A percentile compares a stretch with the other conserved stretches of the same genome.
phyloP scores from a whole-genome alignment of 64 coral and sea anemone genomes.

The Orbicella faveolata region DNA sequence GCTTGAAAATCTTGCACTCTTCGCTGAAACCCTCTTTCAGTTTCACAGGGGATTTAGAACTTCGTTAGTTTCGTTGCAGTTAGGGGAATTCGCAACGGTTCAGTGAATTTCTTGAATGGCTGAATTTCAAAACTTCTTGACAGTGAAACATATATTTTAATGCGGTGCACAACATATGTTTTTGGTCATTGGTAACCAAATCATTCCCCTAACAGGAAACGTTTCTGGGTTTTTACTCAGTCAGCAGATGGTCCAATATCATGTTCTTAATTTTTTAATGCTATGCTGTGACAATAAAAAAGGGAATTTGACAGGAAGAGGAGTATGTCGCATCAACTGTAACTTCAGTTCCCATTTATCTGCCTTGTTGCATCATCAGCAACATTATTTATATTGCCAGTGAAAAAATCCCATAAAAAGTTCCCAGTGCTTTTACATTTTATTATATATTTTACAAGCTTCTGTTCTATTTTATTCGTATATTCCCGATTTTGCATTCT shows the following conservation, averaged over 20 bases:
- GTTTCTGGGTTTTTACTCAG: not conserved
- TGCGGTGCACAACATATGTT: not conserved
- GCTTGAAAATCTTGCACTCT: not conserved
- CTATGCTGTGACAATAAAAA: not conserved
- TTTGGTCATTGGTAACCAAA: not conserved
- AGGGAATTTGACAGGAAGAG: not conserved
- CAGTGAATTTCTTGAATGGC: not conserved
- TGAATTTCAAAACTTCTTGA: not conserved
- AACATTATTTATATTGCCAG: not conserved
- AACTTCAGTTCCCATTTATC: not conserved
- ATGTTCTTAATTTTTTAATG: not conserved
- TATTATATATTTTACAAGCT: too few species aligned
- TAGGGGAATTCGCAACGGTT: not conserved
- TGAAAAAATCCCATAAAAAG: too few species aligned
- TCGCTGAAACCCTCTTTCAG: not conserved
- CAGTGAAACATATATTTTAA: too few species aligned
- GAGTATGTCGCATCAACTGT: not conserved
- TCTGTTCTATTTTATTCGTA: too few species aligned
- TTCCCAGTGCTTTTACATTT: too few species aligned
- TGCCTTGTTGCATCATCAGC: not conserved
- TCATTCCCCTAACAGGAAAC: not conserved
- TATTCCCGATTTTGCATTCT: too few species aligned
- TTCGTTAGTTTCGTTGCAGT: not conserved
- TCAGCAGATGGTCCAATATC: not conserved
- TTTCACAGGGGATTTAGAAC: constrained; percentile 16